Base-by-base conservation (phyloP, 2,113 vertebrate species). In the Scolopax mira region DNA sequence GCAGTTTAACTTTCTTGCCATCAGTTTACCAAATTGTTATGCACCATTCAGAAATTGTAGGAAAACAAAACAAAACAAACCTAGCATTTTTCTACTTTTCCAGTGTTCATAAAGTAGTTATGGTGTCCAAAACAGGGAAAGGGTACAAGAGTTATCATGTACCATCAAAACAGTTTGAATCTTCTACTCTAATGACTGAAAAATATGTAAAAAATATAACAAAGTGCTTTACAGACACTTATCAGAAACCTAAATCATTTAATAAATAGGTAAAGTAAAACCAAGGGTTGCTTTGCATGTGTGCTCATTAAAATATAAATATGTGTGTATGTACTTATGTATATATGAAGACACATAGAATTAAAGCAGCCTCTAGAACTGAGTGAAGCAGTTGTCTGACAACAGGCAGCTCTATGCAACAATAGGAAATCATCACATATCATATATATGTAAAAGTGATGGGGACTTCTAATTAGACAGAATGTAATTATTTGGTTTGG, bases 11-110 rank as follows among this genome's bases (percentile, higher is more conserved):
- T 92, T 89, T 73, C 14, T 88, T 79, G 44, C 51, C 92, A 74
- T 90, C 30, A 39, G 22, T 90, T 88, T 86, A 74, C 48, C 61
- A 91, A 96, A 90, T 57, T 85, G 30, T 75, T 44, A 62, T 23
- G 37, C 6, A 78, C 33, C 10, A 12, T n/a, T 77, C 52, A 35
- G 64, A 93, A 95, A 72, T n/a, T 57, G 7, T 54, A 25, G 10
- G 6, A 6, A 49, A 82, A 92, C 10, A 12, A 22, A 55, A 44
- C 7, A 39, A 62, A 81, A 39, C 5, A 9, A 22, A 51, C 18
- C 3, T 46, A 54, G 1, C 25, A 5, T 65, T 94, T 4, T 74
- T 54, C 30, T n/a, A 6, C 10, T 79, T 79, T 72, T 64, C 7
- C 41, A 42, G 11, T 12, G 39, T 5, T 3, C 6, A 67, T 30